Base-by-base conservation (phyloP, 2,113 vertebrate genomes). In the Aspidoscelis tigris region DNA sequence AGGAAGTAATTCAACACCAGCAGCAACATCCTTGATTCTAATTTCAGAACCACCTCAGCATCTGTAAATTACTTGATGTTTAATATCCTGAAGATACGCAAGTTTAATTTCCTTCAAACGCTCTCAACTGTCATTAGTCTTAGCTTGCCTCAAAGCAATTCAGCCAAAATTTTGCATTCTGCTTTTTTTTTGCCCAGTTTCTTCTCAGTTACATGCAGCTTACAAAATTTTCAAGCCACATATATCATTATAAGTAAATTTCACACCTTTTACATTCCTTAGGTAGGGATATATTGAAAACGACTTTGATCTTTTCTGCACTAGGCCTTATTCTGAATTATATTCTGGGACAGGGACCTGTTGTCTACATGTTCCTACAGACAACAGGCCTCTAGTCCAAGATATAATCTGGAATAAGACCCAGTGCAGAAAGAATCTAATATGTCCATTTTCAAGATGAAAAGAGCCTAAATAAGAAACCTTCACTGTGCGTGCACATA, bases 81-180 rank as follows among this genome's bases (percentile, higher is more conserved):
- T 69, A 65, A 44, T 47, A 82, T n/a, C 43, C 72, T 74, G 55
- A 64, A 9, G 71, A 74, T 24, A 65, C 1, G 6, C 18, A 26
- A 39, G 8, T 66, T 74, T 82, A 44, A 82, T 61, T 82, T 82
- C 78, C 24, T 82, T 74, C 41, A n/a, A 69, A 69, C 66, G 9
- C 5, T 69, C 24, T 69, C 11, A 33, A 70, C 39, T 33, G 64
- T 65, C 44, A 47, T 24, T 61, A 73, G n/a, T 4, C 8, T 47
- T 53, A 39, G 22, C 11, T 50, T 69, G 69, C 69, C n/a, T 50
- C n/a, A 41, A 41, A 26, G 77, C 58, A 58, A 71, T 22, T 33
- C 44, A 47, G 47, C 43, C 64, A 83, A 41, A 26, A 55, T 4
- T 55, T 55, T 18, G 66, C 11, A 65, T 14, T 61, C 20, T 76